phyloP scores from a whole-genome alignment of 1,140 invertebrate species.

The Atopsyche davidsoni region DNA sequence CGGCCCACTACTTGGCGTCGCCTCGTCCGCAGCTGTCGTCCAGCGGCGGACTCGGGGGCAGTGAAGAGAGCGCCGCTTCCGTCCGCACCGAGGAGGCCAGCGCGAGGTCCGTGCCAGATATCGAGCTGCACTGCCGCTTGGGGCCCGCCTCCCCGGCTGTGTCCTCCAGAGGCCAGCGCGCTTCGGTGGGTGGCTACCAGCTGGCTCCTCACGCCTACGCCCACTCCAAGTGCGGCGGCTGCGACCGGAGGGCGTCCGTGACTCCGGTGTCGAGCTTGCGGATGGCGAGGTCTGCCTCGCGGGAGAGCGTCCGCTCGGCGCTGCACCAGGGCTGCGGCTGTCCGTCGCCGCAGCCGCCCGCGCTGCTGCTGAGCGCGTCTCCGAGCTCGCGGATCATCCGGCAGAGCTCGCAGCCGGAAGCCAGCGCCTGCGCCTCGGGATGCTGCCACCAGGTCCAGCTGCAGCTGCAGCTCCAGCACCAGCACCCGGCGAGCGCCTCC shows the following conservation, averaged over 20 bases:
- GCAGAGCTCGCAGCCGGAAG: constrained; percentile 86
- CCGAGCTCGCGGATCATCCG: constrained; percentile 72
- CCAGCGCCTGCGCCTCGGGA: constrained; percentile 58
- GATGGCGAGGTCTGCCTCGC: constrained; percentile 67
- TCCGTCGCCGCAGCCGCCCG: constrained; percentile 56
- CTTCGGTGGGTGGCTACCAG: constrained; percentile 54
- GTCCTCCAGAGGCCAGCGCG: constrained; percentile 48
- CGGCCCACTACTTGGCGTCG: constrained; percentile 64
- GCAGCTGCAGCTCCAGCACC: too few species aligned
- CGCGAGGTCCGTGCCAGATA: constrained; percentile 81
- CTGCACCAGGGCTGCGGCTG: constrained; percentile 54
- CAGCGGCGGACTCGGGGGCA: constrained; percentile 58
- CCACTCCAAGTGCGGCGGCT: constrained; percentile 57
- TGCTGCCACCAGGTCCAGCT: constrained; percentile 54
- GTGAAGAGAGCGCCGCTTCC: constrained; percentile 66
- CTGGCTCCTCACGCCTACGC: constrained; percentile 47
- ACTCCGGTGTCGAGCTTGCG: constrained; percentile 67
- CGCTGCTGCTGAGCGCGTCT: constrained; percentile 64
- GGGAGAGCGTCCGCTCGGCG: constrained; percentile 60
- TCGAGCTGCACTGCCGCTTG: constrained; percentile 72
- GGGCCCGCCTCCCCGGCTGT: constrained; percentile 49
- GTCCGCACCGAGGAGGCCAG: constrained; percentile 57
- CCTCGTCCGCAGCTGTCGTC: constrained; percentile 66
- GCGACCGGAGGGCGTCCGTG: constrained; percentile 66
- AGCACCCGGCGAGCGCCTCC: constrained; percentile 65